phyloP scores from a whole-genome alignment of 2,888 invertebrate species.

The Orgyia antiqua region DNA sequence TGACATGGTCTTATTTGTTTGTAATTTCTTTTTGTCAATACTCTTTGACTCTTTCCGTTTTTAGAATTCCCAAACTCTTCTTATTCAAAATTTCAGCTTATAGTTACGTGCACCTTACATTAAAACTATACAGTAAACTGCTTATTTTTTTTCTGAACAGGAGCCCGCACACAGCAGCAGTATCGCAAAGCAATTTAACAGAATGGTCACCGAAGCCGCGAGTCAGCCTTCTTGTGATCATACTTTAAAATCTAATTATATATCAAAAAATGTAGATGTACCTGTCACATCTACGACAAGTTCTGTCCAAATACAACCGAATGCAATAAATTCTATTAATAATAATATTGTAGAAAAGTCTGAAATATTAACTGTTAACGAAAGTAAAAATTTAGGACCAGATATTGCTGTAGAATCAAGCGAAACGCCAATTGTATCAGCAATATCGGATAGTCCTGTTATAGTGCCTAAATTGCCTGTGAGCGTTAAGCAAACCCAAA shows the following conservation, averaged over 20 bases:
- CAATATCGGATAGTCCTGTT: slow-evolving; percentile 83
- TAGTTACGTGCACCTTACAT: no score
- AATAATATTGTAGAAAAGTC: slow-evolving; percentile 69
- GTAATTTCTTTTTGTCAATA: no score
- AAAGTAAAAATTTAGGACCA: slow-evolving; percentile 58
- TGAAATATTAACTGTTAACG: slow-evolving; percentile 63
- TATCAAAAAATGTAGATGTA: slow-evolving; percentile 47
- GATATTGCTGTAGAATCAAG: slow-evolving; percentile 54
- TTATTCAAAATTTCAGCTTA: no score
- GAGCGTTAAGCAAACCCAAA: slow-evolving; percentile 58
- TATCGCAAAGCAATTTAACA: slow-evolving; percentile 67
- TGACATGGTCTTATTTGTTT: no score
- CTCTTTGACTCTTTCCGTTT: no score
- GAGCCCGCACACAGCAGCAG: slow-evolving; percentile 51
- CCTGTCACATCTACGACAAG: slow-evolving; percentile 42
- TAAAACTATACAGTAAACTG: no score
- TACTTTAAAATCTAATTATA: slow-evolving; percentile 46
- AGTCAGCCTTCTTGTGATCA: slow-evolving; percentile 56
- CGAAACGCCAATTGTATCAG: slow-evolving; percentile 83
- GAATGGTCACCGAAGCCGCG: slow-evolving; percentile 64
- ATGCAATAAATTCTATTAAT: slow-evolving; percentile 62
- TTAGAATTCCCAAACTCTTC: no score
- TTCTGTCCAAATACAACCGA: slow-evolving; percentile 54
- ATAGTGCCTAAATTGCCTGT: slow-evolving; percentile 78
- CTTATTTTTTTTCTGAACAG: slow-evolving; percentile 25